Base-by-base conservation (phyloP, 2,797 vertebrate species). In the Adelosebastes latens region DNA sequence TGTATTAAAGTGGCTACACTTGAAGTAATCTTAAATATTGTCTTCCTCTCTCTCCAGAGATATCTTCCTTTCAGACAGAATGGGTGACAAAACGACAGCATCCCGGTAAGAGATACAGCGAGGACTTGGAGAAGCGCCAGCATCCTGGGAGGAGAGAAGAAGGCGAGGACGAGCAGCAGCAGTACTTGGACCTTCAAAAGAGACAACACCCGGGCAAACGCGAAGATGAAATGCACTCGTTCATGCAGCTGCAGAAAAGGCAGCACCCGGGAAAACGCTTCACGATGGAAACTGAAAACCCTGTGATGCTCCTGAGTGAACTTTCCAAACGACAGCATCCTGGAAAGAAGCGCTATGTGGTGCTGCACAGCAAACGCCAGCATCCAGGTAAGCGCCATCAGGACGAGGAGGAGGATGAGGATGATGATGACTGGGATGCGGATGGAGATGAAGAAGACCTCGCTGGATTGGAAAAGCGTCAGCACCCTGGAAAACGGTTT, bases 261-360 rank as follows among this genome's bases (percentile, higher is more conserved):
- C 97, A 98, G 88, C 97, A 97, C 89, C 97, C 97, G 0, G 95
- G 97, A 20, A 97, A 95, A 89, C 94, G 97, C 77, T 90, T 94
- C 72, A 22, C 71, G 22, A 72, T 75, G 66, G 94, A 95, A 13
- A 94, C 90, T 29, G 94, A 94, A 60, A 92, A 69, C 42, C 88
- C 94, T 60, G 14, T 75, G 6, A 16, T 80, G 7, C 81, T 95
- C 77, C 46, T 92, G 52, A 89, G 88, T 31, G 95, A 96, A 89
- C 89, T 97, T 75, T 92, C 96, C 49, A 97, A 97, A 91, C 93
- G 96, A 8, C 97, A 98, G 85, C 97, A 97, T 55, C 97, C 96
- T 8, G 97, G 96, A 32, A 97, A 95, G 87, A 97, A 95, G 86
- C 96, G 97, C 27, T 94, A 95, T 76, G 79, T 89, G 64, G 77